These are phyloP conservation scores for Nebria brevicollis DNA, from an alignment of 2,888 invertebrate species.

Conservation along the genomic window DNA sequence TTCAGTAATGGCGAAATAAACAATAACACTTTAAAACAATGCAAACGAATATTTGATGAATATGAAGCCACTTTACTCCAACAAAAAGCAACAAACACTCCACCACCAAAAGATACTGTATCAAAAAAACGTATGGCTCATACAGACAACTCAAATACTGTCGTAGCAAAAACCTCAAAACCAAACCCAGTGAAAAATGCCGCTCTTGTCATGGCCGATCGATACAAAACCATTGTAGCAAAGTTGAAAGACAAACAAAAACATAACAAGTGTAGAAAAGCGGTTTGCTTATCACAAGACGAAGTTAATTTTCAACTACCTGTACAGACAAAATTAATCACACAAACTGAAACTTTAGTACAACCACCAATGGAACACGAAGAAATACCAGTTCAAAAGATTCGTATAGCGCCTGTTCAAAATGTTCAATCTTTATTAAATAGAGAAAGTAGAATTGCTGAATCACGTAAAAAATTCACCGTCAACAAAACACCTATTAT, in stretches of 20 bases:
- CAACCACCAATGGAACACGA: too few relatives aligned
- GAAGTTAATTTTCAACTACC: neutral
- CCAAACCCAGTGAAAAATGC: neutral
- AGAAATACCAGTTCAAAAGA: neutral
- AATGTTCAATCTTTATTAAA: slow-evolving; percentile 77
- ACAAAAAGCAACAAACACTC: neutral
- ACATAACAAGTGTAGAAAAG: neutral
- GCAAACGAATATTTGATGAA: slow-evolving; percentile 41
- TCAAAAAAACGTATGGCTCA: slow-evolving; percentile 8
- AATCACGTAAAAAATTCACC: slow-evolving; percentile 63
- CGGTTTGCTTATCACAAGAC: neutral
- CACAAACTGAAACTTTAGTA: too few relatives aligned
- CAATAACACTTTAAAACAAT: slow-evolving; percentile 34
- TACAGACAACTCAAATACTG: neutral
- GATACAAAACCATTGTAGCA: slow-evolving; percentile 23
- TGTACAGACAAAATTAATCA: neutral
- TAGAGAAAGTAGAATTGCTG: slow-evolving; percentile 74
- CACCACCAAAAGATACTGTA: neutral
- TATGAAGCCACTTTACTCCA: slow-evolving; percentile 22
- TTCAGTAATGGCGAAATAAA: slow-evolving; percentile 4
- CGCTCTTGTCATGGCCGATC: slow-evolving; percentile 22
- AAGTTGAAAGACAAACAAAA: slow-evolving; percentile 26
- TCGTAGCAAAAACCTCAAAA: slow-evolving; percentile 4
- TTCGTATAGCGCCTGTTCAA: slow-evolving; percentile 80
- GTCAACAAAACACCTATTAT: slow-evolving; percentile 72